phyloP scores from a whole-genome alignment of 2,888 invertebrate genomes.

The Seira ritae region DNA sequence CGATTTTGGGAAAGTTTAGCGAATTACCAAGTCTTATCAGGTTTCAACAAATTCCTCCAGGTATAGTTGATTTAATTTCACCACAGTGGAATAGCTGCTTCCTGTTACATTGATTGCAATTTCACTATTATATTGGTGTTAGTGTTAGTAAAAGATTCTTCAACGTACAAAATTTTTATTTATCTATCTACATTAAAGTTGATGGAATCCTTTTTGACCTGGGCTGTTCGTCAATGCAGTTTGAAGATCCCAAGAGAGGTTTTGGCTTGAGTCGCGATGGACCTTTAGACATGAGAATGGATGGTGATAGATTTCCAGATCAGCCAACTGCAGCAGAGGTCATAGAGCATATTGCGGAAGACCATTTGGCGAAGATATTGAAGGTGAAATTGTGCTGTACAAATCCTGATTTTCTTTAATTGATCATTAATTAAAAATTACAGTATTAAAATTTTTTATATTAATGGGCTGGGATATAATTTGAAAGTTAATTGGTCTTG shows the following conservation, averaged over 20 bases:
- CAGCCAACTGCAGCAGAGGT: constrained; percentile 92
- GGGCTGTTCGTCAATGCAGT: constrained; percentile 97
- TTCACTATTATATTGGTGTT: too few relatives aligned
- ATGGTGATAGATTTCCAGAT: constrained; percentile 82
- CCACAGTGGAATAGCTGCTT: too few relatives aligned
- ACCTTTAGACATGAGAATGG: constrained; percentile 97
- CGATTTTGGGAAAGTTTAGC: constrained; percentile 92
- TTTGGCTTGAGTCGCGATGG: constrained; percentile 91
- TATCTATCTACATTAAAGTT: constrained; percentile 77
- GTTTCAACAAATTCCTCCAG: constrained; percentile 79
- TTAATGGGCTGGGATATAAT: too few relatives aligned
- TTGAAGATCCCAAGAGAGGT: constrained; percentile 87
- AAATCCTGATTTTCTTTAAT: too few relatives aligned
- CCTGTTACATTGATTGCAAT: too few relatives aligned
- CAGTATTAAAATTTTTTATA: too few relatives aligned
- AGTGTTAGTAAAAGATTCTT: background rate
- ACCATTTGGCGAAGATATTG: constrained; percentile 88
- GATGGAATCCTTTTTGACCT: constrained; percentile 95
- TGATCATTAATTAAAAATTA: too few relatives aligned
- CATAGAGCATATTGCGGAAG: constrained; percentile 86
- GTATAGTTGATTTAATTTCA: too few relatives aligned
- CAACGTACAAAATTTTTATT: background rate
- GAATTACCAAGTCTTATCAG: constrained; percentile 85
- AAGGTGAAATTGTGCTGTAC: too few relatives aligned
- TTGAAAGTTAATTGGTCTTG: too few relatives aligned